phyloP scores from a whole-genome alignment of 2,888 invertebrate genomes.

The Shargacucullia verbasci region DNA sequence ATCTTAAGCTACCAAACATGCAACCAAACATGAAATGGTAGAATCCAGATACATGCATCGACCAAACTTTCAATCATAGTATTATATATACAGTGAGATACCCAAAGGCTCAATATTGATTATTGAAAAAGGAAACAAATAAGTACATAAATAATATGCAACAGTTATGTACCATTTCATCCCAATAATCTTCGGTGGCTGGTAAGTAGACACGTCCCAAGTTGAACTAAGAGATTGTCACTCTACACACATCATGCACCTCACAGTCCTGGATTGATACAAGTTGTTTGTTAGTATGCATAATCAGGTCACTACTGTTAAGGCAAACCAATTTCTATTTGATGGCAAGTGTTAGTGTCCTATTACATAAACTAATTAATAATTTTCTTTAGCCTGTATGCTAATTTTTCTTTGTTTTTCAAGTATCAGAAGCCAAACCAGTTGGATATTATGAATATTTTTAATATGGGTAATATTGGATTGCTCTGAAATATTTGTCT shows the following conservation, averaged over 20 bases:
- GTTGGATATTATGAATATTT: slow-evolving; percentile 11
- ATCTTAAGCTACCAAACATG: slow-evolving; percentile 48
- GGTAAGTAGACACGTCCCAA: slow-evolving; percentile 69
- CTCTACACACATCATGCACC: slow-evolving; percentile 84
- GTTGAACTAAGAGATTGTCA: slow-evolving; percentile 72
- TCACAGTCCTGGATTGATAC: slow-evolving; percentile 85
- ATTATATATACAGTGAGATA: slow-evolving; percentile 22
- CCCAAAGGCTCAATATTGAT: slow-evolving; percentile 16
- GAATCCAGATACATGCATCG: slow-evolving; percentile 44
- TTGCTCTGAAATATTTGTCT: slow-evolving; percentile 11
- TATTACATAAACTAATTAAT: slow-evolving; percentile 15
- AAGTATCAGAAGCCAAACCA: slow-evolving; percentile 9
- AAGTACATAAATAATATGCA: slow-evolving; percentile 63
- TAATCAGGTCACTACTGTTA: slow-evolving; percentile 53
- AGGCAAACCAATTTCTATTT: slow-evolving; percentile 49
- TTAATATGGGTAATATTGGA: too few species aligned
- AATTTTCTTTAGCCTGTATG: slow-evolving; percentile 18
- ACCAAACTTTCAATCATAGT: slow-evolving; percentile 11
- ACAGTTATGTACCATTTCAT: slow-evolving; percentile 85
- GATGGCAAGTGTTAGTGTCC: slow-evolving; percentile 52
- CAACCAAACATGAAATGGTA: slow-evolving; percentile 49
- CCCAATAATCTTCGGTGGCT: slow-evolving; percentile 80
- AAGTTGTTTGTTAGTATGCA: slow-evolving; percentile 82
- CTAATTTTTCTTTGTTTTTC: slow-evolving; percentile 10
- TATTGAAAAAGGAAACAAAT: slow-evolving; percentile 42